Evolutionary conservation across 2,113 vertebrate species (phyloP).

Genomic region (Lagopus leucura): DNA sequence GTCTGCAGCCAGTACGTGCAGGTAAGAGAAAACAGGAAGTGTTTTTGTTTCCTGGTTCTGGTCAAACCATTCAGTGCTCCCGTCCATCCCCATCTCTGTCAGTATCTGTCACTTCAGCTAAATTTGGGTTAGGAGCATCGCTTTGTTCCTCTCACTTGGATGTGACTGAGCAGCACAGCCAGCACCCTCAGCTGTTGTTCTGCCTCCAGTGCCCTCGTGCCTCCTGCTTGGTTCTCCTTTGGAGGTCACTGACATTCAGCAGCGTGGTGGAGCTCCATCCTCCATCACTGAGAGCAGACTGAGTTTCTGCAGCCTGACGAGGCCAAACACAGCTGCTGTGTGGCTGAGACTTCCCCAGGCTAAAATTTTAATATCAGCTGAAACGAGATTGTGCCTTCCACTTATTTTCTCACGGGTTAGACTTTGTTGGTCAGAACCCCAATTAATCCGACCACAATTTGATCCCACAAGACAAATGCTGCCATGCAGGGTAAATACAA

Average conservation of each 20-base stretch:
- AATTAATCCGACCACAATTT: not conserved
- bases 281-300: not conserved
- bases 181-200: not conserved
- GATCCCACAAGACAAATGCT: not conserved
- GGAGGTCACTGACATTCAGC: not conserved
- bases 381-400: not conserved
- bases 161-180: fast-evolving
- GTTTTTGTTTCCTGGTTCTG: not conserved
- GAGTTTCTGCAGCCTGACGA: not conserved
- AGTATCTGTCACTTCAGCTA: not conserved
- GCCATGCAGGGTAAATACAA: not conserved
- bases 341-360: conserved; percentile 47
- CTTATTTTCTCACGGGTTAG: not conserved
- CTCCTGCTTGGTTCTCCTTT: not conserved
- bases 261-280: not conserved
- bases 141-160: not conserved
- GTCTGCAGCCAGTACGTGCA: conserved; percentile 22
- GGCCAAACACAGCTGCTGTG: conserved; percentile 34
- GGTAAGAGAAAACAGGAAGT: conserved; percentile 50
- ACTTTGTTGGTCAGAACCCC: conserved; percentile 18
- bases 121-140: not conserved
- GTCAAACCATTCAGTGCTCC: not conserved
- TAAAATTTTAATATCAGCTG: not conserved
- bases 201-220: not conserved
- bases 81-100: not conserved